Evolutionary conservation across 1,140 invertebrate species (phyloP).

Genomic region (Anagrus nilaparvatae): DNA sequence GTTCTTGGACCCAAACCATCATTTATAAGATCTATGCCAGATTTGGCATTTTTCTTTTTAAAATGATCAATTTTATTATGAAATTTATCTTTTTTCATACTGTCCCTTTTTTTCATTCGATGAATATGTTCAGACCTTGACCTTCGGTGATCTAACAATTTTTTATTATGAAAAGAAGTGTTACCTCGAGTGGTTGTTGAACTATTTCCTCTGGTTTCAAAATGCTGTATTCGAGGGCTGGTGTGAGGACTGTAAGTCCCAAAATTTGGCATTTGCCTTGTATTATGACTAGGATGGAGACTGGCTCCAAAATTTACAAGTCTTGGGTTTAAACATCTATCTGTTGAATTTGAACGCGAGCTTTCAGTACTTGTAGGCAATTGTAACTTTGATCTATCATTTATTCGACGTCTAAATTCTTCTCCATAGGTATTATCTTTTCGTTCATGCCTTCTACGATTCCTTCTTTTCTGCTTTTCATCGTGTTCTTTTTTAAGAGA

Average conservation of each 20-base stretch:
- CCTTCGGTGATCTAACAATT: conserved; percentile 33
- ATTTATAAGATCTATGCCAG: conserved; percentile 24
- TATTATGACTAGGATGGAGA: conserved; percentile 38
- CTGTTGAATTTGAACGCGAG: conserved; percentile 37
- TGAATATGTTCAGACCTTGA: conserved; percentile 35
- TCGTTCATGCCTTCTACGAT: conserved; percentile 29
- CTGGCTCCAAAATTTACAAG: conserved; percentile 32
- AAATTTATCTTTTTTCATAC: conserved; percentile 21
- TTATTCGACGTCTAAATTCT: conserved; percentile 18
- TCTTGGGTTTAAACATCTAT: conserved; percentile 32
- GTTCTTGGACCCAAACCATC: conserved; percentile 38
- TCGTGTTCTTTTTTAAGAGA: conserved; percentile 20
- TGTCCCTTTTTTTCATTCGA: conserved; percentile 27
- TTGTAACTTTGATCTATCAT: neutral
- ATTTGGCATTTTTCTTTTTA: conserved; percentile 17
- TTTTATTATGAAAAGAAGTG: conserved; percentile 28
- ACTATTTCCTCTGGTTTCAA: conserved; percentile 23
- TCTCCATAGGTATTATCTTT: conserved; percentile 18
- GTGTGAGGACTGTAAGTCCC: conserved; percentile 35
- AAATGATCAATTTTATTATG: conserved; percentile 17
- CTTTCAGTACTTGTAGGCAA: conserved; percentile 31
- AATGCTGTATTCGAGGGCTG: conserved; percentile 37
- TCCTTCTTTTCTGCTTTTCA: conserved; percentile 26
- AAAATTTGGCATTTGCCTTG: conserved; percentile 38
- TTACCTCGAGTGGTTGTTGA: conserved; percentile 12